phyloP scores from a whole-genome alignment of 2,888 invertebrate species.

The Chrysotoxum bicinctum region DNA sequence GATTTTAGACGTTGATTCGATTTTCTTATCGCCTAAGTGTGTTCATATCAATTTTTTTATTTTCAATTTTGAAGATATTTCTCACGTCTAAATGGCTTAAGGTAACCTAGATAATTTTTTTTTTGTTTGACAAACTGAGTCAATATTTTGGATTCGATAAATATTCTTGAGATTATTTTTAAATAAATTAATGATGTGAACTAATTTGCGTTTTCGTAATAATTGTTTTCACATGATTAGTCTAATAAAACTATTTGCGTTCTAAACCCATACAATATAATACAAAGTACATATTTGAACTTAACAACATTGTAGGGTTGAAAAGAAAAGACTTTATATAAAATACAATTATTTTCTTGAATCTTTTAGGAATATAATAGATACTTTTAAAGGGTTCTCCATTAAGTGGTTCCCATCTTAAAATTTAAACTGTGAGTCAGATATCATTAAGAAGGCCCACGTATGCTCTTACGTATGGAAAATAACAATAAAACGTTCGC shows the following conservation, averaged over 20 bases:
- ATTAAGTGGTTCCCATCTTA: too few species aligned
- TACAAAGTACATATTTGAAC: not conserved
- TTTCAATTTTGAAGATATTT: not conserved
- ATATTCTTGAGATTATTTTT: not conserved
- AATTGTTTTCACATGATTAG: not conserved
- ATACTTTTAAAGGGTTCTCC: too few species aligned
- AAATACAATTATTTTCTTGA: too few species aligned
- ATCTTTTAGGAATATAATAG: too few species aligned
- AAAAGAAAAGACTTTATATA: too few species aligned
- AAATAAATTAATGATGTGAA: not conserved
- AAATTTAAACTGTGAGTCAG: too few species aligned
- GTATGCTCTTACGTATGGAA: too few species aligned
- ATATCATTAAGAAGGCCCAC: too few species aligned
- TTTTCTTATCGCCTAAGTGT: not conserved
- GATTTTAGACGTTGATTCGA: not conserved
- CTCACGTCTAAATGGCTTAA: not conserved
- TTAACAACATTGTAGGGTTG: not conserved
- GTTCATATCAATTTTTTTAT: not conserved
- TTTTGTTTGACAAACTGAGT: not conserved
- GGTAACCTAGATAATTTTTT: slow-evolving; percentile 1
- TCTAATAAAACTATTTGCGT: too few species aligned
- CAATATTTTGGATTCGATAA: not conserved
- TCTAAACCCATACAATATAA: not conserved
- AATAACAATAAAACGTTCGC: too few species aligned
- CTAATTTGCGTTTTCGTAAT: not conserved